Evolutionary conservation across 2,888 invertebrate species (phyloP), one percentile per base, ranked within the genome.

Genomic region (Boloria euphrosyne): DNA sequence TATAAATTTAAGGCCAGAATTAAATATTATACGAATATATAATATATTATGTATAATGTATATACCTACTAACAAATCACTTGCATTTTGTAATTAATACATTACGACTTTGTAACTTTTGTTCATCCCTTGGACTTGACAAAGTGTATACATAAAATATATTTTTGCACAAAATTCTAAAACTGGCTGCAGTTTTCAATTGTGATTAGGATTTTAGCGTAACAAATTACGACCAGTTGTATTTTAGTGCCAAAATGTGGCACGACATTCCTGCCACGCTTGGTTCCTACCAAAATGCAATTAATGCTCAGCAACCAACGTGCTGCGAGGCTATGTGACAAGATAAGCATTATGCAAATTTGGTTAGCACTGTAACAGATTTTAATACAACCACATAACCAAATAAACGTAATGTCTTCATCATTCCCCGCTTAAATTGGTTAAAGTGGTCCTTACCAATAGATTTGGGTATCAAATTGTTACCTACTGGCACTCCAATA

Each of bases 331-430:
- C 81, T 83, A 82, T 84, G 84, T 85, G 84, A 85, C 86, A 86
- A 85, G 83, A 86, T 87, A 87, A 84, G 83, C 85, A 84, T 85
- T 85, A 85, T 86, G 86, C 82, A 87, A 85, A 87, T 86, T 81
- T 77, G 76, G 79, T 77, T 81, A 83, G 82, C 83, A 80, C 80
- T 78, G 78, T 80, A 80, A 83, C 81, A 79, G 80, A 83, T 84
- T 84, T 80, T 80, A 79, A 79, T 78, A 78, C 79, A 47, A 13
- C 27, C 62, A 55, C 31, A 50, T 55, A 55, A n/a, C 44, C 7
- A 61, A 38, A 52, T 14, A 6, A 27, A 51, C 22, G 51, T 44
- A 7, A 44, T 10, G 27, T 54, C 27, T 31, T n/a, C 38, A 31
- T 47, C n/a, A 47, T 2, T 38, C 31, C 10, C 31, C 31, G 2